Evolutionary conservation across 2,888 invertebrate species (phyloP), one percentile per base, ranked within the genome.

Genomic region (Chirona hameri): DNA sequence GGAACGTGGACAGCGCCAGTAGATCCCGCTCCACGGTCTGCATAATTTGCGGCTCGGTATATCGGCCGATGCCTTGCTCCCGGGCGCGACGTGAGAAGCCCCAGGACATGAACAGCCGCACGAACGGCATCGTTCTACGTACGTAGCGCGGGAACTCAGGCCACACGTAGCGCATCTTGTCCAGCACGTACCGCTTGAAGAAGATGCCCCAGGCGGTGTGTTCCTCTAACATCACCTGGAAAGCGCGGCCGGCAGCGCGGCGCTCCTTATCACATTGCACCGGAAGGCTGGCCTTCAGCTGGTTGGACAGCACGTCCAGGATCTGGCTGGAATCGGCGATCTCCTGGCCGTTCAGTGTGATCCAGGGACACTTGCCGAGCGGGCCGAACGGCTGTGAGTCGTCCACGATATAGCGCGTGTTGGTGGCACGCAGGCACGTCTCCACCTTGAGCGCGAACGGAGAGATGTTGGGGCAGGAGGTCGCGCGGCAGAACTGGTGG

Each of bases 291-390:
- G 27, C 18, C 27, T 18, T 14, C 29, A 72, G 31, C 18, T 31
- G 31, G 18, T 15, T 15, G 2, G 29, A 14, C 27, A 72, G 29
- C 15, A 15, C 27, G 29, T 72, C 72, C 15, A 72, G 14, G 31
- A 72, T 18, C 29, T 31, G 29, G 29, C 18, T 18, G 7, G 72
- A 72, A 18, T 72, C 72, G 18, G 72, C 29, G 18, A 31, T 10
- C 29, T 72, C 72, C 4, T 31, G 18, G 72, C 72, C 72, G 72
- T 72, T 72, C 15, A 72, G 15, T 14, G 72, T 72, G 31, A 72
- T 72, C 72, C 72, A 72, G 31, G 72, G 72, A 27, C 72, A 72
- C 31, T 72, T 72, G 29, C 72, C 72, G 29, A 29, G 72, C 31
- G 72, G 72, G 15, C 72, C 72, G 72, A 72, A 72, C 72, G 72